Conservation (phyloP, 2,113 vertebrate species). For the Zosterops borbonicus region DNA sequence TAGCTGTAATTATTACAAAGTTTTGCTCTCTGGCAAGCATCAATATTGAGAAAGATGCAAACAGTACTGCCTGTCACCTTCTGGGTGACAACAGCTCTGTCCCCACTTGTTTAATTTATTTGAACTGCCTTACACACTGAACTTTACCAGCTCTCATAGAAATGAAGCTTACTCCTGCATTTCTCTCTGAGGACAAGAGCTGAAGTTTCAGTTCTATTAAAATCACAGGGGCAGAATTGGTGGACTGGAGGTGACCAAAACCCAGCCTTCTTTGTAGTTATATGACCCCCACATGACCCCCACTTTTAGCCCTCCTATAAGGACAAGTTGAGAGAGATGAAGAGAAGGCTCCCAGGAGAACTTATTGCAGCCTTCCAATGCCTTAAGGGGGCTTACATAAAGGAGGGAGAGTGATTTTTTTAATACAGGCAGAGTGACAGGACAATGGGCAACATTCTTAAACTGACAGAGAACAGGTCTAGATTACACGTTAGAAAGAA, state of each 20-base stretch:
- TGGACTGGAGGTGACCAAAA: background rate
- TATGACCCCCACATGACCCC: fast-evolving
- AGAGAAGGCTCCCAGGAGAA: background rate
- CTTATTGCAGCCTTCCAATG: background rate
- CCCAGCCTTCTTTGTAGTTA: background rate
- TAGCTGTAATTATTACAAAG: background rate
- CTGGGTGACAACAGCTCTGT: background rate
- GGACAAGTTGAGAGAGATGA: background rate
- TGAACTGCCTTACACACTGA: background rate
- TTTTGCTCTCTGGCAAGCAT: background rate
- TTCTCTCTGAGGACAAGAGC: background rate
- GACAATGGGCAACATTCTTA: background rate
- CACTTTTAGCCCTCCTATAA: background rate
- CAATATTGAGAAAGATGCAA: background rate
- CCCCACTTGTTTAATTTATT: background rate
- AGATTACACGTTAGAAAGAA: background rate
- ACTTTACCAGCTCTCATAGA: background rate
- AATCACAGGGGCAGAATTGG: background rate
- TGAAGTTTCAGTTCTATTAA: background rate
- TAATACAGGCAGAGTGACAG: background rate
- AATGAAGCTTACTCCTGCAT: background rate
- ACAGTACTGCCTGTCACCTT: background rate
- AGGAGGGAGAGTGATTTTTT: background rate
- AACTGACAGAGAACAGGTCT: background rate
- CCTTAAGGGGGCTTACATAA: background rate